Base-by-base conservation (phyloP, 2,797 vertebrate species). In the Acipenser oxyrinchus region DNA sequence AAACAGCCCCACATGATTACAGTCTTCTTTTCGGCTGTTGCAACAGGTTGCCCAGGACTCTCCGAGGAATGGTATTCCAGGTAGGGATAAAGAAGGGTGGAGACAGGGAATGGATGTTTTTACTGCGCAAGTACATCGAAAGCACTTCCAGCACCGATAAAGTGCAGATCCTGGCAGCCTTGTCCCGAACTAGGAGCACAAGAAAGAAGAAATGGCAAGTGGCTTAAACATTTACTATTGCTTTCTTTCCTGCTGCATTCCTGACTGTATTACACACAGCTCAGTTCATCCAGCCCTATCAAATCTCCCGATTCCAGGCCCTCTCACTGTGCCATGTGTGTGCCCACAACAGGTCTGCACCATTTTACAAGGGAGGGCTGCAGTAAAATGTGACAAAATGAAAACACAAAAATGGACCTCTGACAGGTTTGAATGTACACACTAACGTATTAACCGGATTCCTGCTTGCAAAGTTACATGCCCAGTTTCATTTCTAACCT, bases 61-160 rank as follows among this genome's bases (percentile, higher is more conserved):
- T 68, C 60, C 48, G 37, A 49, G 49, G 48, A 2, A 62, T 71
- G 62, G 55, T 74, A 49, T 74, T 67, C 61, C 62, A 49, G 4
- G 62, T 67, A 62, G 70, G 68, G 7, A 48, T 74, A 13, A 10
- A 13, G 49, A 74, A 49, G 53, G 65, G 62, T 5, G 65, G 67
- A n/a, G 8, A 67, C 18, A 13, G 52, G 9, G 72, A 71, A 65
- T 71, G 67, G 52, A 51, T 4, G 37, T 74, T 74, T 58, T 49
- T 74, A 13, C 11, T 71, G 13, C 15, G 69, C 23, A 61, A 60
- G 18, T 71, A 67, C 51, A 57, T 10, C 11, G 18, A 53, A 15
- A 66, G 48, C 15, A 13, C 8, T n/a, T 69, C 67, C 65, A 68
- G 63, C 64, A 48, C 62, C 9, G 71, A 72, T 6, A 69, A 60